These are phyloP conservation scores for Podilymbus podiceps DNA, from an alignment of 2,113 vertebrate species.

Conservation along the genomic window DNA sequence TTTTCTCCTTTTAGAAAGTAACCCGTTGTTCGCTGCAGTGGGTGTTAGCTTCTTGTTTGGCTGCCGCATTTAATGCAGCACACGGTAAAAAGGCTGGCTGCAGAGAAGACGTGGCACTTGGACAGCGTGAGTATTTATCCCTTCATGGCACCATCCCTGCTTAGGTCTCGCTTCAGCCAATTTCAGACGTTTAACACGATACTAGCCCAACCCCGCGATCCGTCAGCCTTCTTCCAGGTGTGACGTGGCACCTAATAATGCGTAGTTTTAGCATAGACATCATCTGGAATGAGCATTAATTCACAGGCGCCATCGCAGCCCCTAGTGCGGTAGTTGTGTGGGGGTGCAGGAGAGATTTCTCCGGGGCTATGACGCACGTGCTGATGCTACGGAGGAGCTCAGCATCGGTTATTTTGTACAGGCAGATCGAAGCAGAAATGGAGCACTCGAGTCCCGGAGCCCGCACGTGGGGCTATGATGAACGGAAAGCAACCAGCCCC, in stretches of 20 bases:
- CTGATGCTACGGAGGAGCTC: background rate
- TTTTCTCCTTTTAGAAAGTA: background rate
- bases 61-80: background rate
- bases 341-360: background rate
- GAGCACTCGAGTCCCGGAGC: background rate
- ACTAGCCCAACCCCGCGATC: background rate
- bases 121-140: background rate
- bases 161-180: background rate
- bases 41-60: background rate
- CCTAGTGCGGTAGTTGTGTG: background rate
- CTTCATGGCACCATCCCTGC: background rate
- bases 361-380: rapidly evolving
- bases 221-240: background rate
- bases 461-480: rapidly evolving
- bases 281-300: background rate
- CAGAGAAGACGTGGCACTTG: background rate
- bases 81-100: background rate
- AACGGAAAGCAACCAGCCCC: background rate
- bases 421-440: background rate
- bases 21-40: background rate
- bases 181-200: background rate
- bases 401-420: background rate
- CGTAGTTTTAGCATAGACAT: rapidly evolving
- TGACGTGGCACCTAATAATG: background rate
- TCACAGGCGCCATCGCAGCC: background rate